Evolutionary conservation across 1,140 invertebrate species (phyloP).

Genomic region (Sycobia sp.): DNA sequence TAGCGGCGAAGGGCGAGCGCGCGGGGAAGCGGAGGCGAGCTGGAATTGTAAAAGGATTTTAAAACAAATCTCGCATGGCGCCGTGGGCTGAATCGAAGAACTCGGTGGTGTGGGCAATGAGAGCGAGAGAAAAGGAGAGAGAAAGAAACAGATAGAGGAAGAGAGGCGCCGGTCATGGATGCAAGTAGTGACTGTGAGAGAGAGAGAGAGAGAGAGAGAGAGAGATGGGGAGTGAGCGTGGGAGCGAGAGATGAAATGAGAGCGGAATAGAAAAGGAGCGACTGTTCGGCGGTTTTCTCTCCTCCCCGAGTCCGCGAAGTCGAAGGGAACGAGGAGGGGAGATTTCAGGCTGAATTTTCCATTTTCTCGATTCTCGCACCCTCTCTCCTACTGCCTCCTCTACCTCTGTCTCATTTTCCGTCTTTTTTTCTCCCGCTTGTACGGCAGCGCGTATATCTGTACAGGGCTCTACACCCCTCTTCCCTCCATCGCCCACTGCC

Average conservation of each 20-base stretch:
- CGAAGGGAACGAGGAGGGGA: not conserved
- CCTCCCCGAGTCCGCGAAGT: not conserved
- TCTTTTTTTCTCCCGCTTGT: not conserved
- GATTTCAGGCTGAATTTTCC: conserved; percentile 49
- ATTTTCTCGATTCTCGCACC: conserved; percentile 48
- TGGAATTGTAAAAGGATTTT: conserved; percentile 61
- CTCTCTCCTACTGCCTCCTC: conserved; percentile 26
- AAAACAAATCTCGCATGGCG: conserved; percentile 60
- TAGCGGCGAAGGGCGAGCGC: too few species aligned
- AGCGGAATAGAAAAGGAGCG: conserved; percentile 12
- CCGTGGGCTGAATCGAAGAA: conserved; percentile 58
- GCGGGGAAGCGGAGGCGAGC: conserved; percentile 22
- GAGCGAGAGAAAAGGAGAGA: too few species aligned
- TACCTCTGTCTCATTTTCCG: not conserved
- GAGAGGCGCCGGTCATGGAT: too few species aligned
- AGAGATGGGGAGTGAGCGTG: too few species aligned
- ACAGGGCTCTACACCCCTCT: too few species aligned
- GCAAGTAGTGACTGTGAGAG: conserved; percentile 30
- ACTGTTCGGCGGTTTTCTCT: conserved; percentile 50
- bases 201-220: conserved; percentile 14
- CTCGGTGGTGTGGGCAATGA: conserved; percentile 18
- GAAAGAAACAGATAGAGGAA: too few species aligned
- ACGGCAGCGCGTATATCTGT: too few species aligned
- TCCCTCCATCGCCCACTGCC: too few species aligned
- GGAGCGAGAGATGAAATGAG: too few species aligned